phyloP scores from a whole-genome alignment of 2,113 vertebrate species.

The Xenopus borealis region DNA sequence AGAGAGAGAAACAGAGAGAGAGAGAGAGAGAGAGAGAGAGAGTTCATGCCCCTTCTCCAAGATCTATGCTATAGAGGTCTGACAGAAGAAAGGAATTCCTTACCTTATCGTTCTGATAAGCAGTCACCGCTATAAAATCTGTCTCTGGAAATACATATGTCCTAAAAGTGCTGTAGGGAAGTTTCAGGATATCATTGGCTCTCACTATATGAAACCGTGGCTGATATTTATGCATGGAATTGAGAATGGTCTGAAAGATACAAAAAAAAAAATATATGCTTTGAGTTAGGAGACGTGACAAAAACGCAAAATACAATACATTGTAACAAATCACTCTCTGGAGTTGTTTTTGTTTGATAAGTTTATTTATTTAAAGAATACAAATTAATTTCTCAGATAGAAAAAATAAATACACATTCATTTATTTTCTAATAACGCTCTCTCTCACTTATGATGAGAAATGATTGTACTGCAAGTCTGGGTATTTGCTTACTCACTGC shows the following conservation, averaged over 20 bases:
- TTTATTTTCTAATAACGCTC: too few species aligned
- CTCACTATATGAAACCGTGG: constrained; percentile 97
- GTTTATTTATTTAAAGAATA: too few species aligned
- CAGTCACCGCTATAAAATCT: constrained; percentile 96
- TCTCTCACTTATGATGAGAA: too few species aligned
- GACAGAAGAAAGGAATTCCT: not conserved
- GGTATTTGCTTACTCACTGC: not conserved
- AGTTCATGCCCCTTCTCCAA: not conserved
- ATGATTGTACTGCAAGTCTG: too few species aligned
- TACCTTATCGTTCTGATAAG: constrained; percentile 99
- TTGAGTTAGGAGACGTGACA: too few species aligned
- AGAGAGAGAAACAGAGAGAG: not conserved
- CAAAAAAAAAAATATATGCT: not conserved
- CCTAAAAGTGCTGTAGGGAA: constrained; percentile 97
- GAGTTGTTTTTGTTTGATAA: too few species aligned
- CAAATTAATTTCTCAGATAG: too few species aligned
- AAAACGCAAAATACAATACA: too few species aligned
- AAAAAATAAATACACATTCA: too few species aligned
- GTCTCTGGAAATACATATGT: constrained; percentile 98
- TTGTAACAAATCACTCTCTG: too few species aligned
- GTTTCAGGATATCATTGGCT: constrained; percentile 97
- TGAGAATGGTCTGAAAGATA: constrained; percentile 86
- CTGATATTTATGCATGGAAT: constrained; percentile 99
- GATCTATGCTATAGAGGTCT: not conserved
- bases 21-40: not conserved